Base-by-base conservation (phyloP, 2,888 invertebrate species). In the Rhorus exstirpatorius region DNA sequence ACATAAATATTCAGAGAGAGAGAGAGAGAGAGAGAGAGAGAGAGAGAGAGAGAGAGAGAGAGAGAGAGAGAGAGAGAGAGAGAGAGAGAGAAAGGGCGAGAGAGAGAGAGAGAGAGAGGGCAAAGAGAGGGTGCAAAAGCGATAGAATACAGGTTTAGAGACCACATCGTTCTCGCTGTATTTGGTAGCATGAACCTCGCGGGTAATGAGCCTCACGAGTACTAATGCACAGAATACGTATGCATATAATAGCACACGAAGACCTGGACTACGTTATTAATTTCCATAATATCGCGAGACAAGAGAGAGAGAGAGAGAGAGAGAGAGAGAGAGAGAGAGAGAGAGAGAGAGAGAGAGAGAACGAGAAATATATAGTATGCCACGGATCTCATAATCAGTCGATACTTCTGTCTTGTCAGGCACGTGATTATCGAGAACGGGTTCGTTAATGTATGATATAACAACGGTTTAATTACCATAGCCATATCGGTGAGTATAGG, bases 401-500 rank as follows among this genome's bases (percentile, higher is more conserved):
- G 24, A 67, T 79, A 65, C 77, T 72, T 70, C 58, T 77, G 71
- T 71, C 77, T 65, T 71, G 72, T 81, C 81, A 78, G 67, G 72
- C 61, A 26, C 10, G 10, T 41, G 60, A 79, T 79, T 79, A 75
- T 68, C 68, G 75, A 46, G 44, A 46, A 70, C 35, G 55, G 55
- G 46, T 75, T 49, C 63, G 75, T 80, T 79, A 79, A 79, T 58
- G 78, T 58, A 72, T 38, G 67, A 79, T 72, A 51, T 58, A 58
- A 67, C 78, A 38, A 46, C 21, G 71, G 51, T 67, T 79, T 72
- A 72, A 79, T 79, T 49, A 72, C 60, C 60, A 51, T 63, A 67
- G 60, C 72, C 26, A 41, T 24, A 72, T 72, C 31, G 63, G 31
- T 35, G 71, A 44, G 63, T 14, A 63, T 38, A 14, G 3, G 3